Evolutionary conservation across 2,113 vertebrate genomes (phyloP).

Genomic region (Bagarius yarrelli): DNA sequence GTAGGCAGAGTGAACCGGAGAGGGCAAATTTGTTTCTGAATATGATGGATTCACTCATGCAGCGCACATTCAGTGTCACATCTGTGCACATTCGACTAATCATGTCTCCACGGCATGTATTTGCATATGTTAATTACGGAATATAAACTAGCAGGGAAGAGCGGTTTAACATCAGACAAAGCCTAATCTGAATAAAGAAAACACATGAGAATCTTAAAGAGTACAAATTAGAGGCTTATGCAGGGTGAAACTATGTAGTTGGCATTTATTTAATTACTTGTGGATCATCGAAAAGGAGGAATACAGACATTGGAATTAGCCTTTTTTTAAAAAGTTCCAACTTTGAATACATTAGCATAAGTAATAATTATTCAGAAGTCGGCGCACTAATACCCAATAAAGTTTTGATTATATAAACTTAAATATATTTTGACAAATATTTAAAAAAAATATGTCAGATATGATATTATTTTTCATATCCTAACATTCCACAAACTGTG

Average conservation of each 20-base stretch:
- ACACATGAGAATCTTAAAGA: slow-evolving; percentile 46
- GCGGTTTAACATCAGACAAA: slow-evolving; percentile 50
- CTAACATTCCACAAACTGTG: background rate
- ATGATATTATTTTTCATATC: background rate
- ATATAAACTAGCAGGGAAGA: slow-evolving; percentile 51
- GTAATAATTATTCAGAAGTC: background rate
- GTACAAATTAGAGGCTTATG: slow-evolving; percentile 46
- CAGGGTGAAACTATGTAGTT: slow-evolving; percentile 44
- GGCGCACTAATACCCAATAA: background rate
- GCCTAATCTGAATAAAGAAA: slow-evolving; percentile 52
- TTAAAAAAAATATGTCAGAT: background rate
- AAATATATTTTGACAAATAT: background rate
- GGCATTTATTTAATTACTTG: slow-evolving; percentile 45
- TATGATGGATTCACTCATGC: slow-evolving; percentile 56
- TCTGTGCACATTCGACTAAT: slow-evolving; percentile 66
- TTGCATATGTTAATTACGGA: slow-evolving; percentile 74
- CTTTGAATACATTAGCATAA: background rate
- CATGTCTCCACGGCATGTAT: slow-evolving; percentile 60
- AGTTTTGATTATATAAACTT: background rate
- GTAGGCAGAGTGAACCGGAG: slow-evolving; percentile 51
- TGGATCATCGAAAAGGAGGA: slow-evolving; percentile 8
- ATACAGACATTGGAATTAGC: background rate
- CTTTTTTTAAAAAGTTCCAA: background rate
- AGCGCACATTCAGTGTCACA: slow-evolving; percentile 64
- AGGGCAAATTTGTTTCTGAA: slow-evolving; percentile 53